phyloP scores from a whole-genome alignment of 2,888 invertebrate species.

The Cryptocheilus praepositus region DNA sequence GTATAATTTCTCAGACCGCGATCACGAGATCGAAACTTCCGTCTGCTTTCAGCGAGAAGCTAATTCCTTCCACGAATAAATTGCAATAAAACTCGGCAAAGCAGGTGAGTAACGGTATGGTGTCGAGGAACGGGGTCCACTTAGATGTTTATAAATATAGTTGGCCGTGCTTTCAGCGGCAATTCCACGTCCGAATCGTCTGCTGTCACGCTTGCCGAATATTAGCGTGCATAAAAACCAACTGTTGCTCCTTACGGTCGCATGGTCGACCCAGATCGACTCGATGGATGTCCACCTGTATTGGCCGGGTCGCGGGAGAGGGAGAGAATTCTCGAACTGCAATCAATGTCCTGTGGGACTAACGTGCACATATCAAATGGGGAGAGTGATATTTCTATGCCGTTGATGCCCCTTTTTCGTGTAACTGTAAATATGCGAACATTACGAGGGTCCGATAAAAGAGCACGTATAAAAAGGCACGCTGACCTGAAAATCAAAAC shows the following conservation, averaged over 20 bases:
- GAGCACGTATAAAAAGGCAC: not conserved
- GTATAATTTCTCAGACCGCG: too few relatives aligned
- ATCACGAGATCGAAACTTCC: too few relatives aligned
- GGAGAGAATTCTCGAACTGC: too few relatives aligned
- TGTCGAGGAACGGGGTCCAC: not conserved
- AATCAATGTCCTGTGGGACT: too few relatives aligned
- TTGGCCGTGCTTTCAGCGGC: too few relatives aligned
- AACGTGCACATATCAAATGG: too few relatives aligned
- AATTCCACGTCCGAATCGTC: slow-evolving; percentile 45
- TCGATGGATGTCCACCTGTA: slow-evolving; percentile 45
- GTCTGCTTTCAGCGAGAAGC: not conserved
- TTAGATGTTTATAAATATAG: too few relatives aligned
- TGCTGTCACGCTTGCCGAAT: slow-evolving; percentile 58
- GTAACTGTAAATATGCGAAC: too few relatives aligned
- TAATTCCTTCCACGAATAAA: slow-evolving; percentile 2
- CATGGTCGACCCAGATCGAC: slow-evolving; percentile 50
- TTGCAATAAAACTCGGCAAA: not conserved
- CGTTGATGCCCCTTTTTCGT: too few relatives aligned
- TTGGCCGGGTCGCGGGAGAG: too few relatives aligned
- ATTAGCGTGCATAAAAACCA: slow-evolving; percentile 68
- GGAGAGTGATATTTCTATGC: too few relatives aligned
- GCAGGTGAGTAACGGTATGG: not conserved
- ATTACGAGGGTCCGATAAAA: too few relatives aligned
- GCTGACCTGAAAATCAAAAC: not conserved
- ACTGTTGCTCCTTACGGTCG: slow-evolving; percentile 61